These are phyloP conservation scores for Beaufortia kweichowensis DNA, from an alignment of 2,113 vertebrate genomes.

Conservation along the genomic window DNA sequence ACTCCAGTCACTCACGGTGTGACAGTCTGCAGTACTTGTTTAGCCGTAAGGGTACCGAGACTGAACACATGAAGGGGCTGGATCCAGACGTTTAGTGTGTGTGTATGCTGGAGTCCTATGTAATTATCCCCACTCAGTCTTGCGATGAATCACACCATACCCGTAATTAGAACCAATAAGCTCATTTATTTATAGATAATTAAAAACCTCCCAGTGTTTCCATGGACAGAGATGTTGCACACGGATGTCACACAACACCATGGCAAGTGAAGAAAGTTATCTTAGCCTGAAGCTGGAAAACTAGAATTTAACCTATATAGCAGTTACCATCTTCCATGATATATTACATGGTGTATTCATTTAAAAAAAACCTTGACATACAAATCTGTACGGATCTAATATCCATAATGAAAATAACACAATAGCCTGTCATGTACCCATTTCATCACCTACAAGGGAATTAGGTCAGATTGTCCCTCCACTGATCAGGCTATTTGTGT, in stretches of 20 bases:
- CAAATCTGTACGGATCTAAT: conserved; percentile 4
- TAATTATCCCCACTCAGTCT: conserved; percentile 57
- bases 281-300: neutral
- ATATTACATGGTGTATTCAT: too few relatives aligned
- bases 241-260: conserved; percentile 5
- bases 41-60: conserved; percentile 27
- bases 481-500: conserved; percentile 56
- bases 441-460: conserved; percentile 33
- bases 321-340: too few relatives aligned
- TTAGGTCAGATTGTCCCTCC: conserved; percentile 44
- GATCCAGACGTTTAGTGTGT: conserved; percentile 9
- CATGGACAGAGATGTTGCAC: conserved; percentile 28
- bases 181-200: conserved; percentile 64
- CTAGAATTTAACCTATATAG: neutral
- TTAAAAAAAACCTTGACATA: neutral
- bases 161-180: conserved; percentile 62
- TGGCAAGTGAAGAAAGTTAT: conserved; percentile 6
- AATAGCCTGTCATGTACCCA: conserved; percentile 23
- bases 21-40: conserved; percentile 41
- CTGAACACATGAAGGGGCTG: conserved; percentile 28
- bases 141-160: conserved; percentile 57
- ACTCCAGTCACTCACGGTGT: conserved; percentile 46
- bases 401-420: conserved; percentile 23
- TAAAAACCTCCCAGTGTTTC: conserved; percentile 52
- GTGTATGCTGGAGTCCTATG: conserved; percentile 39